Evolutionary conservation across 2,888 invertebrate genomes (phyloP), one percentile per base, ranked within the genome.

Genomic region (Chorisops tibialis): DNA sequence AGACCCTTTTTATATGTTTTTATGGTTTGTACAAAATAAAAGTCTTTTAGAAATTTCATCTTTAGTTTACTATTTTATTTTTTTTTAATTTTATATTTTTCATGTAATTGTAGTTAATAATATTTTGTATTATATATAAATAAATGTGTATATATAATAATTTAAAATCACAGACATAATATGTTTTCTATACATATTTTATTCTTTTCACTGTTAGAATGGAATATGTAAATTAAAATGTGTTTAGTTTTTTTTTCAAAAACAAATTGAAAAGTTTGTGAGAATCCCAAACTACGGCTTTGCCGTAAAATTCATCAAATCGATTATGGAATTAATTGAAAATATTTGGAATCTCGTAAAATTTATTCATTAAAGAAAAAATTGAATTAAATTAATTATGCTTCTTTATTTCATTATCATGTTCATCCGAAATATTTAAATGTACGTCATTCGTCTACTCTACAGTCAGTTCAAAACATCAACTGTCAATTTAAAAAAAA

Each of bases 81-180:
- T n/a, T n/a, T n/a, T n/a, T n/a, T 56, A 56, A 43, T 24, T 43
- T 56, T 56, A 56, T n/a, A n/a, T 21, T 54, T 7, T 16, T 60
- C 48, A 49, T 47, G 56, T 64, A 61, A 61, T 61, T 59, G 45
- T 60, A 63, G 58, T 63, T 63, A 54, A 54, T 60, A 61, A 61
- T 63, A 63, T 59, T 47, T 35, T 48, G 30, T 30, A 30, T 2
- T 30, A 30, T 30, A 9, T 30, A 30, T 7, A 7, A 30, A 7
- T 30, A 7, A 7, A 5, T 30, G 5, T 30, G 9, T 43, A 43
- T 61, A 64, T 58, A 61, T 56, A 64, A 64, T 64, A 64, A 64
- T 61, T 48, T 64, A 64, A 64, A 64, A 64, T 64, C 64, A 64
- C 64, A 64, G 64, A 64, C 61, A 61, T 64, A 64, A 61, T 61